Evolutionary conservation across 2,797 vertebrate genomes (phyloP), one percentile per base, ranked within the genome.

Genomic region (Cheirogaleus major): DNA sequence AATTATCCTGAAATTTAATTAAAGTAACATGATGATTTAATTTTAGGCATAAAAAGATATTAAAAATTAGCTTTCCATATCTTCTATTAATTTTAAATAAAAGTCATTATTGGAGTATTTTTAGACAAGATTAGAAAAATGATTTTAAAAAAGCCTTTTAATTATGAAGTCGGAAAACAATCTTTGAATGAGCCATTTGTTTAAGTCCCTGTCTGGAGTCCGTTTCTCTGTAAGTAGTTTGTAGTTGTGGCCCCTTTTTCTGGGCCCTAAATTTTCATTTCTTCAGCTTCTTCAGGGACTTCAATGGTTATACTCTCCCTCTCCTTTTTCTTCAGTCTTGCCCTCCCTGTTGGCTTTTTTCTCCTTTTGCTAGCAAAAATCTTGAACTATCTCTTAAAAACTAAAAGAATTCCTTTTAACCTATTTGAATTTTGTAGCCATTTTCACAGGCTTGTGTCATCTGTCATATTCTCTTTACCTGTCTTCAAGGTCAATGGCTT

Each of bases 1-100:
- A 72, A 65, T 76, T 93, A 86, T 80, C 63, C 61, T 95, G 18
- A 80, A 93, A 92, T 95, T 83, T 92, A 95, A 93, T 94, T 89
- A 94, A 90, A 88, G 80, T 78, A 90, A 22, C 27, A 50, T 45
- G 57, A 61, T 86, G 45, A 38, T 79, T 95, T 67, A 93, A 95
- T 86, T 89, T 83, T 72, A 57, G 50, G 38, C 41, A 88, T 76
- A 93, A 88, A 95, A 78, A 13, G 13, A 14, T 82, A 25, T 95
- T 70, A 73, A 86, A 92, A 91, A 91, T 38, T 85, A 92, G 14
- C 41, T 8, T 63, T 89, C 12, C 30, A 14, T 92, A 84, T 81
- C 22, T 76, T 80, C 27, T 79, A 61, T 81, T 85, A 76, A 81
- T 88, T 88, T 92, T 48, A 81, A 97, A 57, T 93, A 30, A 87